Percentiles rank a stretch among this genome's conserved stretches.
Evolutionary conservation across 2,113 vertebrate genomes (phyloP).

Genomic region (Tichodroma muraria): DNA sequence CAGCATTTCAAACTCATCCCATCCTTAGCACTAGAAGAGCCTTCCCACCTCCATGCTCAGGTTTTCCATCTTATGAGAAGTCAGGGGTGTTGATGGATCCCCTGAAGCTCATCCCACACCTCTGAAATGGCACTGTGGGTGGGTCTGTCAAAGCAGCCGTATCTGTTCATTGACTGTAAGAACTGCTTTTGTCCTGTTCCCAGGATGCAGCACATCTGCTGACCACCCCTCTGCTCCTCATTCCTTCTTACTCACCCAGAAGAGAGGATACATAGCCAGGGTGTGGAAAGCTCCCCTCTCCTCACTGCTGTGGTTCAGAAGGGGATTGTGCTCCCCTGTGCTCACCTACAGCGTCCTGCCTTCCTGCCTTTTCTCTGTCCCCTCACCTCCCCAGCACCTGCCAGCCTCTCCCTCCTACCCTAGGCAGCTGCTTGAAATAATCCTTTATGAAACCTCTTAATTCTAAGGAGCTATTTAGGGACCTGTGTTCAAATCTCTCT

Average conservation of each 20-base stretch:
- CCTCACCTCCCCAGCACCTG: neutral
- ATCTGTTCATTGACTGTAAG: rapidly evolving
- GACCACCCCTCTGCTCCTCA: neutral
- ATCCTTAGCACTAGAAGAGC: neutral
- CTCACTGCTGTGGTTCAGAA: neutral
- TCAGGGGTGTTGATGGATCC: neutral
- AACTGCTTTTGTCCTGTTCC: neutral
- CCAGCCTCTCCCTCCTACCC: neutral
- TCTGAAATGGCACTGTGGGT: neutral
- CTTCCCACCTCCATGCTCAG: rapidly evolving
- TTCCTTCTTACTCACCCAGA: neutral
- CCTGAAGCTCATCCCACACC: neutral
- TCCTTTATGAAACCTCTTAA: neutral
- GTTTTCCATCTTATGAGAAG: neutral
- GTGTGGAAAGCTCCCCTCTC: neutral
- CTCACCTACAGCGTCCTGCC: neutral
- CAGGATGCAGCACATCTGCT: rapidly evolving
- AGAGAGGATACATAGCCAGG: neutral
- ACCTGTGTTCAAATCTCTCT: slow-evolving; percentile 26
- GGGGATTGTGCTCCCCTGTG: neutral
- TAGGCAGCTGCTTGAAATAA: neutral
- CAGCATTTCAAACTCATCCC: neutral
- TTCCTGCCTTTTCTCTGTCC: neutral
- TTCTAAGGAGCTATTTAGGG: slow-evolving; percentile 56
- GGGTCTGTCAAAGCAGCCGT: neutral